Evolutionary conservation across 2,113 vertebrate genomes (phyloP).

Genomic region (Jacana jacana): DNA sequence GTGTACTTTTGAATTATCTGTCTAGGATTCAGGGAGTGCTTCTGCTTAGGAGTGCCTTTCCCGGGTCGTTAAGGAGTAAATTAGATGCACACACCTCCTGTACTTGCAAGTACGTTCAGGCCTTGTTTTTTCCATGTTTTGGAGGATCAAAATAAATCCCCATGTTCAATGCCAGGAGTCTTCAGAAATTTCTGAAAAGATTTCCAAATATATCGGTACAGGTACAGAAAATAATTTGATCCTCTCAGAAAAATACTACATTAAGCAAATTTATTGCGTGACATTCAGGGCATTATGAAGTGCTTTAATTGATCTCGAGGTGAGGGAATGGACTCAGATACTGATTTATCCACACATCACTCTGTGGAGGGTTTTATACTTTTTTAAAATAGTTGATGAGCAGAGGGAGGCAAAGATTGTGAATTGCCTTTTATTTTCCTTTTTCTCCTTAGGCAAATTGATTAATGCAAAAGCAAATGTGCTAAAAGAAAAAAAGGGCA

Average conservation of each 20-base stretch:
- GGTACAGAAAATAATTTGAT: not conserved
- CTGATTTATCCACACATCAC: not conserved
- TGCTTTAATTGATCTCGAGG: not conserved
- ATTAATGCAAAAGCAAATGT: not conserved
- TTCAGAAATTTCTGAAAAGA: not conserved
- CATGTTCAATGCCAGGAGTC: not conserved
- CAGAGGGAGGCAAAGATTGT: not conserved
- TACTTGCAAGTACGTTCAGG: not conserved
- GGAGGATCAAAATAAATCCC: not conserved
- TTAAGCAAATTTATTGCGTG: not conserved
- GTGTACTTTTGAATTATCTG: not conserved
- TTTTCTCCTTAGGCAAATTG: not conserved
- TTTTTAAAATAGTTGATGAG: not conserved
- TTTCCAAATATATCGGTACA: not conserved
- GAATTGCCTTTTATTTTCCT: constrained; percentile 19
- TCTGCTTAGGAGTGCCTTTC: not conserved
- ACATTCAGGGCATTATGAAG: not conserved
- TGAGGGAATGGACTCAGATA: not conserved
- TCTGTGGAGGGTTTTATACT: not conserved
- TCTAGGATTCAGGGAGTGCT: not conserved
- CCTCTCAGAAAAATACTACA: not conserved
- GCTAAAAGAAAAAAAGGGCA: not conserved
- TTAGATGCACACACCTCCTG: not conserved
- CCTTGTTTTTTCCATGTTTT: not conserved
- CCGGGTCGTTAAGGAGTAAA: not conserved